Percentiles rank a stretch among this genome's conserved stretches.
These are phyloP conservation scores for Sarcophaga caerulescens DNA, from an alignment of 2,888 invertebrate species.

Conservation along the genomic window DNA sequence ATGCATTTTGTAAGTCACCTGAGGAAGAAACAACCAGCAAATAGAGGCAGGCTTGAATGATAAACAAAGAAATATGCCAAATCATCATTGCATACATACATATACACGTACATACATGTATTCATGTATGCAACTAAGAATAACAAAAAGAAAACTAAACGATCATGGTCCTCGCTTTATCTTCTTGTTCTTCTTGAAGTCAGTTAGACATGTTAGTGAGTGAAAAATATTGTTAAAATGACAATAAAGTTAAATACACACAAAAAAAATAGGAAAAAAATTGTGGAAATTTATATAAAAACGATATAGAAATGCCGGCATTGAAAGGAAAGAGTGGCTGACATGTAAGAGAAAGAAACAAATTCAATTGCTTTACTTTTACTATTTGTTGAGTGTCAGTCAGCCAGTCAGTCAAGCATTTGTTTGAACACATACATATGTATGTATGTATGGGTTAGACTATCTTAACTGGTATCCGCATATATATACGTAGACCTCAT, in stretches of 20 bases:
- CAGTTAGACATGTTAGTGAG: constrained; percentile 47
- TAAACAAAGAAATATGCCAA: constrained; percentile 51
- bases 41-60: background rate
- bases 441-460: background rate
- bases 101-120: too few relatives aligned
- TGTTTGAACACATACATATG: constrained; percentile 1
- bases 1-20: constrained; percentile 52
- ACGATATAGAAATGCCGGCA: background rate
- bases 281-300: background rate
- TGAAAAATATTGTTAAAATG: constrained; percentile 58
- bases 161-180: background rate
- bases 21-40: background rate
- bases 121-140: background rate
- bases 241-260: constrained; percentile 53
- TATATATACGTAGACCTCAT: constrained; percentile 42
- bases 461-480: constrained; percentile 16
- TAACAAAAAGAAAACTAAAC: background rate
- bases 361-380: constrained; percentile 60
- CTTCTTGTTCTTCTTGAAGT: constrained; percentile 33
- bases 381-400: constrained; percentile 51
- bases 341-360: constrained; percentile 26
- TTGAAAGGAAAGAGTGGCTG: constrained; percentile 7
- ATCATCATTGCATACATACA: constrained; percentile 53
- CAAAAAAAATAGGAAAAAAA: background rate
- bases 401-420: constrained; percentile 44